phyloP scores from a whole-genome alignment of 2,113 vertebrate species.

The Pontoporia blainvillei region DNA sequence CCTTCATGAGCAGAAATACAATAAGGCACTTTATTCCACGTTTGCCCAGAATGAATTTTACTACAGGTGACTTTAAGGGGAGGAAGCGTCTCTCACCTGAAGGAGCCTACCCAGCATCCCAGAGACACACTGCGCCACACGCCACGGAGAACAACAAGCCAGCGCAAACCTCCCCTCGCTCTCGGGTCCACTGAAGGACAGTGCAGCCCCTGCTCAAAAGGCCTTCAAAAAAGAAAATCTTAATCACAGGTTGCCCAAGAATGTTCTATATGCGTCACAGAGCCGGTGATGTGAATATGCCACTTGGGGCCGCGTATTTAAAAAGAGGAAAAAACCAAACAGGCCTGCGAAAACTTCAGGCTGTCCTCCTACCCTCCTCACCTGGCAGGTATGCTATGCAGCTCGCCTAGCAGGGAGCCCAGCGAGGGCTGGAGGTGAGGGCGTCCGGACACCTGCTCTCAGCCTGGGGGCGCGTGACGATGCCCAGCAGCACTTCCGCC shows the following conservation, averaged over 20 bases:
- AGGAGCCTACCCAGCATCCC: conserved; percentile 41
- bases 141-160: neutral
- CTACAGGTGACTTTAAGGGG: conserved; percentile 42
- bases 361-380: neutral
- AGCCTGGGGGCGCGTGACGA: fast-evolving
- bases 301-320: neutral
- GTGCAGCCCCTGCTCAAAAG: neutral
- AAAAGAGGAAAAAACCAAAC: neutral
- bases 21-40: conserved; percentile 63
- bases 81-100: conserved; percentile 42
- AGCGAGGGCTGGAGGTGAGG: neutral
- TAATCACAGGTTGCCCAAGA: neutral
- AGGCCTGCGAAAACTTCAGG: neutral
- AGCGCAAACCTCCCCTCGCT: neutral
- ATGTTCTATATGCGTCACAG: neutral
- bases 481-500: neutral
- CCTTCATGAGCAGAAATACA: conserved; percentile 53
- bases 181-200: neutral
- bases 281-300: conserved; percentile 11
- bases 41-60: conserved; percentile 53
- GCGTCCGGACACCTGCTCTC: neutral
- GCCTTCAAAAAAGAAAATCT: conserved; percentile 34
- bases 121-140: neutral
- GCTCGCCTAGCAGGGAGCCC: conserved; percentile 4
- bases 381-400: fast-evolving